phyloP scores from a whole-genome alignment of 2,888 invertebrate genomes.

The Lasioglossum lativentre region DNA sequence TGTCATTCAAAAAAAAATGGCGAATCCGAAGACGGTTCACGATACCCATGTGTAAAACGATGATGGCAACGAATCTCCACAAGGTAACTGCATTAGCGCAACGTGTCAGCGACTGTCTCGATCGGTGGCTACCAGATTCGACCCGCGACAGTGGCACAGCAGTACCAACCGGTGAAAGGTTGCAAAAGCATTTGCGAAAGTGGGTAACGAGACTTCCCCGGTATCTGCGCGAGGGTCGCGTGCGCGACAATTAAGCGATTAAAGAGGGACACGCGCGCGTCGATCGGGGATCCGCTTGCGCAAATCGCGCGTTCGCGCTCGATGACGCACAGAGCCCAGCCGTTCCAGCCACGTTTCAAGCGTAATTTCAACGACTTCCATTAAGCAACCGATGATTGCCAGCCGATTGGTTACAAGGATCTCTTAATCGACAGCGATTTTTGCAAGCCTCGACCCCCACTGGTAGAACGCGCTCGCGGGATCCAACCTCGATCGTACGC shows the following conservation, averaged over 20 bases:
- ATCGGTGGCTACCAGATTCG: not conserved
- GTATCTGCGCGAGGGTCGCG: slow-evolving; percentile 34
- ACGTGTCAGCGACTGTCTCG: not conserved
- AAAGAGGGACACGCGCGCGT: slow-evolving; percentile 46
- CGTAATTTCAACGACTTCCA: slow-evolving; percentile 42
- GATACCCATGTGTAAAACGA: too few relatives aligned
- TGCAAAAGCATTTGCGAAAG: slow-evolving; percentile 23
- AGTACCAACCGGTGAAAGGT: slow-evolving; percentile 2
- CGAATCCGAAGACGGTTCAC: too few relatives aligned
- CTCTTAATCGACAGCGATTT: slow-evolving; percentile 47
- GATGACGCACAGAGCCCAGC: slow-evolving; percentile 36
- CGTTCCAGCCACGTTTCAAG: slow-evolving; percentile 21
- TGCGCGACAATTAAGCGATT: slow-evolving; percentile 59
- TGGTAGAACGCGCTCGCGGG: not conserved
- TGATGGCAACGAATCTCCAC: not conserved
- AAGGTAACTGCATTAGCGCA: not conserved
- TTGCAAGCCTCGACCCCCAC: slow-evolving; percentile 8
- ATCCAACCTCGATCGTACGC: not conserved
- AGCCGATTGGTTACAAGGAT: slow-evolving; percentile 62
- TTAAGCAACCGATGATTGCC: slow-evolving; percentile 43
- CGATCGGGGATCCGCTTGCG: slow-evolving; percentile 34
- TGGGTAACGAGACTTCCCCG: slow-evolving; percentile 32
- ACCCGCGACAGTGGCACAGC: not conserved
- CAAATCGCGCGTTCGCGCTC: slow-evolving; percentile 25
- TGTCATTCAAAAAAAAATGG: too few relatives aligned